Percentiles rank a stretch among this genome's conserved stretches.
Evolutionary conservation across 2,888 invertebrate genomes (phyloP).

Genomic region (Eulithis testata): DNA sequence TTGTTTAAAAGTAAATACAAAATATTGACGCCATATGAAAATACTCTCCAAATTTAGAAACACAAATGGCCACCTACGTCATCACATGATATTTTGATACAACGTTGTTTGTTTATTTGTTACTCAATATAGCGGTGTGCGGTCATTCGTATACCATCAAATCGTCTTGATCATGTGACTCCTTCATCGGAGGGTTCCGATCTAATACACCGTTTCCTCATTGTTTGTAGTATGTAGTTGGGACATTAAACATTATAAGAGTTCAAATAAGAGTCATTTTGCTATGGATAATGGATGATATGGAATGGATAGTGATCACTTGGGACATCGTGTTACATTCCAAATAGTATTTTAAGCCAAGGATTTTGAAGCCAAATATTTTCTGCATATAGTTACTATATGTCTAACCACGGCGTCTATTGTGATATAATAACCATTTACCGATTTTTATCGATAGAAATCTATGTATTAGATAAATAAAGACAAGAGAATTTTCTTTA

Average conservation of each 20-base stretch:
- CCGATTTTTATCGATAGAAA: too few relatives aligned
- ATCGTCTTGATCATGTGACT: constrained; percentile 47
- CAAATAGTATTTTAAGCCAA: background rate
- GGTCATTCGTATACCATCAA: constrained; percentile 34
- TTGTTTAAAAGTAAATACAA: too few relatives aligned
- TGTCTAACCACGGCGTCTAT: too few relatives aligned
- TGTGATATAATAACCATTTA: too few relatives aligned
- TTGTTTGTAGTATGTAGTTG: constrained; percentile 39
- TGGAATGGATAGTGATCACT: constrained; percentile 14
- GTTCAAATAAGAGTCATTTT: constrained; percentile 15
- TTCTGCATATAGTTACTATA: too few relatives aligned
- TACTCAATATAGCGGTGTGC: constrained; percentile 13
- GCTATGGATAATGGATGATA: constrained; percentile 22
- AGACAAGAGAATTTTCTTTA: too few relatives aligned
- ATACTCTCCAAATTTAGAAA: constrained; percentile 14
- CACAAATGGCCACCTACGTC: background rate
- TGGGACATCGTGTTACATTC: constrained; percentile 5
- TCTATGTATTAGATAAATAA: too few relatives aligned
- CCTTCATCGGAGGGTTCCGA: constrained; percentile 39
- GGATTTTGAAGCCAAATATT: background rate
- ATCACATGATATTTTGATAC: background rate
- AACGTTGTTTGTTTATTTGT: constrained; percentile 19
- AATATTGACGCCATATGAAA: background rate
- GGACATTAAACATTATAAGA: constrained; percentile 19
- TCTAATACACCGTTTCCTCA: constrained; percentile 44